A percentile compares a stretch with the other conserved stretches of the same genome.
Evolutionary conservation across 1,140 invertebrate genomes (phyloP).

Genomic region (Drosophila pseudoananassae): DNA sequence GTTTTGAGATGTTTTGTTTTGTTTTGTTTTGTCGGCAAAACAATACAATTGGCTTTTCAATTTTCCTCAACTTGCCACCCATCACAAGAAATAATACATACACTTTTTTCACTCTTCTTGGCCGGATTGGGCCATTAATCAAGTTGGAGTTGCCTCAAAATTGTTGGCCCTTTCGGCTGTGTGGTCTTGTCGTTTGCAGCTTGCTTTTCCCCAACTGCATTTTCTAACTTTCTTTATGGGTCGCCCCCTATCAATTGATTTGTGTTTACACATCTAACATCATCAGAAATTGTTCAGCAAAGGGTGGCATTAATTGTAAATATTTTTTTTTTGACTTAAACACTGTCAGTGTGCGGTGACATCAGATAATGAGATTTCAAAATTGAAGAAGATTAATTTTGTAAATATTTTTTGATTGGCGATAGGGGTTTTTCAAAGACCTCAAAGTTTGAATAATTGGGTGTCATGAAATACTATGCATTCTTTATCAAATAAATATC

Average conservation of each 20-base stretch:
- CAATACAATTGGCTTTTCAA: constrained; percentile 71
- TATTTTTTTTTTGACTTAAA: constrained; percentile 33
- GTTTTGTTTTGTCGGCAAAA: constrained; percentile 52
- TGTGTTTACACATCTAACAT: constrained; percentile 52
- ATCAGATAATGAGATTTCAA: constrained; percentile 24
- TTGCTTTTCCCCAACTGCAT: constrained; percentile 29
- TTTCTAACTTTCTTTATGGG: constrained; percentile 28
- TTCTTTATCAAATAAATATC: too few species aligned
- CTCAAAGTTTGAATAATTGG: too few species aligned
- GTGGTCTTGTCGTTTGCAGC: constrained; percentile 45
- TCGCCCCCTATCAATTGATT: constrained; percentile 33
- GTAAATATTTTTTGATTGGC: background rate
- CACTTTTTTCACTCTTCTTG: constrained; percentile 18
- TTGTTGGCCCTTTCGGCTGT: constrained; percentile 29
- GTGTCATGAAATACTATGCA: too few species aligned
- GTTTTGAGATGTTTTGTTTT: constrained; percentile 32
- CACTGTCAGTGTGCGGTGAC: constrained; percentile 35
- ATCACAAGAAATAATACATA: constrained; percentile 15
- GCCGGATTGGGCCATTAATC: constrained; percentile 45
- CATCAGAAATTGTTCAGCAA: constrained; percentile 30
- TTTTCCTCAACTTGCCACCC: constrained; percentile 35
- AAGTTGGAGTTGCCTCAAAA: constrained; percentile 40
- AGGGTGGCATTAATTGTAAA: constrained; percentile 37
- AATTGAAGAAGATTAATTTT: constrained; percentile 30
- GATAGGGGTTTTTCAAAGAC: background rate